Evolutionary conservation across 2,797 vertebrate genomes (phyloP), one percentile per base, ranked within the genome.

Genomic region (Masticophis lateralis): DNA sequence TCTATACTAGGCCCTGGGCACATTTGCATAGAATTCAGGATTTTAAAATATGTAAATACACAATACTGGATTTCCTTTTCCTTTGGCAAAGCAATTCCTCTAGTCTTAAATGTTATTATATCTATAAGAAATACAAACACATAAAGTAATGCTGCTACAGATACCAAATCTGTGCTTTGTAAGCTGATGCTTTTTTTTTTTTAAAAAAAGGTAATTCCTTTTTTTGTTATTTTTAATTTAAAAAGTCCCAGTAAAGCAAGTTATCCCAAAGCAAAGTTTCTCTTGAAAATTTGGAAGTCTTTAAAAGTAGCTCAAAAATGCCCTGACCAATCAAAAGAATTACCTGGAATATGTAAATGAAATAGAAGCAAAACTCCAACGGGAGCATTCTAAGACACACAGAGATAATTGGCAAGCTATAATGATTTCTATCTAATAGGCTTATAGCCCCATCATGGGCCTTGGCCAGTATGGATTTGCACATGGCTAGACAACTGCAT

Each of bases 111-210:
- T 79, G 27, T 14, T 94, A 86, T 12, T 90, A 12, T 61, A 79
- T 14, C 63, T 63, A 66, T 43, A 51, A 86, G 32, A 90, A 1
- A 0, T 60, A 66, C 56, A 53, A 63, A 47, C 32, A 66, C 60
- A 57, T 90, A 93, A 94, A 90, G 79, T 20, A 96, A 96, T 97
- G 95, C 94, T 96, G 95, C 96, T 97, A 61, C 37, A 89, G 57
- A 95, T 93, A 59, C 88, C 90, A 88, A 94, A 94, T 92, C 95
- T 88, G 88, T 94, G 87, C 79, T 94, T 47, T 92, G 14, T 6
- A 91, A 92, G 91, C 91, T 87, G 93, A 91, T 94, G 86, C 51
- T 87, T 94, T 32, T 59, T 94, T 32, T 60, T 90, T 28, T 61
- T 28, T 1, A 9, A 57, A 79, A 56, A n/a, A 69, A 9, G 87